Conservation (phyloP, 2,888 invertebrate genomes). For the Gonocerus acuteangulatus region DNA sequence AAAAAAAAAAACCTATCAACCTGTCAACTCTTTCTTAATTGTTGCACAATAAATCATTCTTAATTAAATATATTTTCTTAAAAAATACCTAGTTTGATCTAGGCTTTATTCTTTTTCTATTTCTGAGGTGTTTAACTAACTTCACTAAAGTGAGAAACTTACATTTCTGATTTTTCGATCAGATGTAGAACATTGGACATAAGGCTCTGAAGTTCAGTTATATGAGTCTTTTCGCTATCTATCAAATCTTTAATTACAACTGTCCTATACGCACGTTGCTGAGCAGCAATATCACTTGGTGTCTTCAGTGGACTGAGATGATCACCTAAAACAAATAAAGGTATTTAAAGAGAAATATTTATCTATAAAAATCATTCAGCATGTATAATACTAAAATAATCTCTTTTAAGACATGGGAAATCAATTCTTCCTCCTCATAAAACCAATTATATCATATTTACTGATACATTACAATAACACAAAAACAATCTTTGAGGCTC, state of each 20-base stretch:
- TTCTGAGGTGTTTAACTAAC: no score
- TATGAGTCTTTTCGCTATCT: constrained; percentile 86
- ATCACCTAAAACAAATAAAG: constrained; percentile 29
- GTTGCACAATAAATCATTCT: not conserved
- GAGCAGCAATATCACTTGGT: constrained; percentile 40
- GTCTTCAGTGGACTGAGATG: constrained; percentile 33
- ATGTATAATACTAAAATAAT: no score
- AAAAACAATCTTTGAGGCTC: no score
- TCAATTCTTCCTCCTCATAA: no score
- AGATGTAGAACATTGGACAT: constrained; percentile 79
- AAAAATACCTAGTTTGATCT: no score
- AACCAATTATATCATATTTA: no score
- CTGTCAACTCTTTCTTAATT: not conserved
- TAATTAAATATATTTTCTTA: not conserved
- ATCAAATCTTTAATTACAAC: constrained; percentile 83
- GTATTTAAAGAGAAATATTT: no score
- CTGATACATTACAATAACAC: no score
- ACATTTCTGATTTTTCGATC: constrained; percentile 81
- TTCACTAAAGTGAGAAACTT: constrained; percentile 50
- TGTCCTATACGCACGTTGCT: constrained; percentile 68
- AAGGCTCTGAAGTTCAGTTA: constrained; percentile 78
- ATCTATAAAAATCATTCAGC: no score
- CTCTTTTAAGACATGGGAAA: no score
- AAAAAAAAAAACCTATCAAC: not conserved
- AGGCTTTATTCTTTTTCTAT: no score